Evolutionary conservation across 2,797 vertebrate species (phyloP), one percentile per base, ranked within the genome.

Genomic region (Moxostoma hubbsi): DNA sequence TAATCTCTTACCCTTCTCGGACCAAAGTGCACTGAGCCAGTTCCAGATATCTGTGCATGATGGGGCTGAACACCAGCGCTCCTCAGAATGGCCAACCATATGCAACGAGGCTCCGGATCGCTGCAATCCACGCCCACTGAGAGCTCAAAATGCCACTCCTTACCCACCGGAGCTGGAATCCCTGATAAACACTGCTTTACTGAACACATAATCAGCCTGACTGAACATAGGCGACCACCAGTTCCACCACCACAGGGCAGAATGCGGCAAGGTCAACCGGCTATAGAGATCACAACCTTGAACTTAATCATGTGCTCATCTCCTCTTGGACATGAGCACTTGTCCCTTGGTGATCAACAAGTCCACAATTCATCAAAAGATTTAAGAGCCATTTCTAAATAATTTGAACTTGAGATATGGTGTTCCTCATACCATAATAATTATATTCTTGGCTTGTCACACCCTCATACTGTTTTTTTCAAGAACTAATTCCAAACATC

Each of bases 71-170:
- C 68, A 9, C 73, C 79, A 9, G 84, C 72, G 9, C 88, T 89
- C 75, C 90, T 86, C 54, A 96, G 90, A 79, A 89, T 95, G 0
- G 94, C 95, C 84, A 98, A 86, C 97, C 96, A 98, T 86, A 98
- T 94, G 84, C 96, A 98, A 84, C 95, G 94, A 9, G 97, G 97
- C 87, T 97, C 96, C 0, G 95, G 94, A 11, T 92, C 90, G 47
- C 96, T 95, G 87, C 97, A 98, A 88, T 98, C 97, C 90, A 98
- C 96, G 5, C 97, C 97, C 1, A 98, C 94, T 1, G 96, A 94
- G 5, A 92, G 93, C 83, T 95, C 95, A 81, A 95, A 95, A 12
- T 85, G 84, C 96, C 97, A 97, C 84, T 92, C 89, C 0, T 90
- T 89, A 83, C 89, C 94, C 43, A 83, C 81, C 6, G 91, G 91